Evolutionary conservation across 1,140 invertebrate species (phyloP).

Genomic region (Idris sp.): DNA sequence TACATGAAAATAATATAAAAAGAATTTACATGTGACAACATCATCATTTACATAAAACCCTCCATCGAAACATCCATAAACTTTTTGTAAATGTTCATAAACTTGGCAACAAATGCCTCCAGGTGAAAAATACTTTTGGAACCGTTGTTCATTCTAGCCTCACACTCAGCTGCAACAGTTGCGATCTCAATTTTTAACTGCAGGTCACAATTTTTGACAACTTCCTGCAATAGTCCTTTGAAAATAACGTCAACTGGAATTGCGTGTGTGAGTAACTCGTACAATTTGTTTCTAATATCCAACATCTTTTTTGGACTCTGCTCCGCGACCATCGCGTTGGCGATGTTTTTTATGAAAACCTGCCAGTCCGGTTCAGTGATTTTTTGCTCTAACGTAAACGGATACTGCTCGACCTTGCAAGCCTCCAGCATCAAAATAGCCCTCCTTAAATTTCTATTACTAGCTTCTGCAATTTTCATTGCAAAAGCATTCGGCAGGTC

Average conservation of each 20-base stretch:
- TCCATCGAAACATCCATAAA: slow-evolving; percentile 84
- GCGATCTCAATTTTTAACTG: slow-evolving; percentile 92
- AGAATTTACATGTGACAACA: too few relatives aligned
- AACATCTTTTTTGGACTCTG: slow-evolving; percentile 91
- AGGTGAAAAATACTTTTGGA: slow-evolving; percentile 98
- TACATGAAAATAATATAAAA: too few relatives aligned
- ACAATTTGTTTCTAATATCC: slow-evolving; percentile 91
- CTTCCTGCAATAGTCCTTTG: slow-evolving; percentile 89
- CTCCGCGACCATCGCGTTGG: slow-evolving; percentile 90
- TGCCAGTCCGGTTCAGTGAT: slow-evolving; percentile 96
- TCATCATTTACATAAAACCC: slow-evolving; percentile 61
- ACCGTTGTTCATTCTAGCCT: slow-evolving; percentile 92
- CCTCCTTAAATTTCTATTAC: slow-evolving; percentile 93
- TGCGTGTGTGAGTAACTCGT: slow-evolving; percentile 95
- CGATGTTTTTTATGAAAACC: slow-evolving; percentile 91
- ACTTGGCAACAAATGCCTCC: slow-evolving; percentile 97
- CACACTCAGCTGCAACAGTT: slow-evolving; percentile 90
- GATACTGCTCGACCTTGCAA: slow-evolving; percentile 94
- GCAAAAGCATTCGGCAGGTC: slow-evolving; percentile 88
- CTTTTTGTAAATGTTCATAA: slow-evolving; percentile 95
- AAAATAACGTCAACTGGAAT: slow-evolving; percentile 97
- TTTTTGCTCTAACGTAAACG: slow-evolving; percentile 89
- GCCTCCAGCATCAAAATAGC: slow-evolving; percentile 97
- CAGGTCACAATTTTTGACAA: slow-evolving; percentile 93
- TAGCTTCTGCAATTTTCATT: slow-evolving; percentile 86